Evolutionary conservation across 2,113 vertebrate genomes (phyloP).

Genomic region (Dermatemys mawii): DNA sequence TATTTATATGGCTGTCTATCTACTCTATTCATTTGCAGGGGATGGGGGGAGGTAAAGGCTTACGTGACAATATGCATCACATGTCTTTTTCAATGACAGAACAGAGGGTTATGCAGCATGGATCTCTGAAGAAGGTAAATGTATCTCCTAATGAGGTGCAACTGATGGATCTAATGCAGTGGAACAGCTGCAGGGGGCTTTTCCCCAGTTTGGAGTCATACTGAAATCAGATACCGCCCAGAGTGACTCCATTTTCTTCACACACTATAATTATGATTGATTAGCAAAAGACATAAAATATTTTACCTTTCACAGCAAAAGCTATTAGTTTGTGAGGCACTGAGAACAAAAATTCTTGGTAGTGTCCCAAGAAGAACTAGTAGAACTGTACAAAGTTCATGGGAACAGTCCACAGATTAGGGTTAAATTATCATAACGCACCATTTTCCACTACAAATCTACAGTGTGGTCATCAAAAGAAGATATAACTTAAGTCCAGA

Average conservation of each 20-base stretch:
- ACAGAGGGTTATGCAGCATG: slow-evolving; percentile 24
- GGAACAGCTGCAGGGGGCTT: slow-evolving; percentile 28
- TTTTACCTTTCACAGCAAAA: slow-evolving; percentile 17
- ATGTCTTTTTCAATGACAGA: neutral
- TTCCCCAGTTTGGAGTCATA: slow-evolving; percentile 14
- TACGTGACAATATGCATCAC: neutral
- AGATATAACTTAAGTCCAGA: neutral
- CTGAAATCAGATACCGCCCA: neutral
- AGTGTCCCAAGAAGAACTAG: neutral
- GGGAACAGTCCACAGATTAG: neutral
- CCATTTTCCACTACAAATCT: neutral
- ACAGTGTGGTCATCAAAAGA: neutral
- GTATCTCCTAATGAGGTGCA: slow-evolving; percentile 55
- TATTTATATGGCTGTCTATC: neutral
- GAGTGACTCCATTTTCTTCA: slow-evolving; percentile 32
- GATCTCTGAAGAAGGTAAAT: slow-evolving; percentile 47
- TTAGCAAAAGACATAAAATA: slow-evolving; percentile 43
- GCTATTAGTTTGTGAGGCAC: neutral
- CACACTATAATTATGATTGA: slow-evolving; percentile 35
- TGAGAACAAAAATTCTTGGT: slow-evolving; percentile 11
- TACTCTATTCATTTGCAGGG: neutral
- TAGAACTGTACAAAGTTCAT: neutral
- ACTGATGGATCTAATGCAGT: slow-evolving; percentile 35
- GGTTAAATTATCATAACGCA: neutral
- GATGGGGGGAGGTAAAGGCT: neutral